Conservation (phyloP, 2,888 invertebrate genomes). For the Cerastis rubricosa region DNA sequence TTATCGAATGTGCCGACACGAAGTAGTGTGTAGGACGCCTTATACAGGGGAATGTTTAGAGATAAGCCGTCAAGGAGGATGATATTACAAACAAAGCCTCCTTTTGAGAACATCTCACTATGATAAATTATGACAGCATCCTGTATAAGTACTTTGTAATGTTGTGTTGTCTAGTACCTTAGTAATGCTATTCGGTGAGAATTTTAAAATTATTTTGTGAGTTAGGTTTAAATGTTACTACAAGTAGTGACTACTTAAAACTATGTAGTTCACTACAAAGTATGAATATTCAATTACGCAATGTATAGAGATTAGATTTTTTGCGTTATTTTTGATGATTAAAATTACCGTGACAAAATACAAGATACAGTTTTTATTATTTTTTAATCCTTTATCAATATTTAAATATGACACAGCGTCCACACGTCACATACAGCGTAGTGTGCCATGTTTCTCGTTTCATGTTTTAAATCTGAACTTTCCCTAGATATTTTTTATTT, state of each 20-base stretch:
- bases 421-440: neutral
- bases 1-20: neutral
- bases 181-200: neutral
- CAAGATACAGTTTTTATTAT: neutral
- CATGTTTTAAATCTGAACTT: neutral
- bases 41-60: slow-evolving; percentile 43
- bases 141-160: slow-evolving; percentile 1
- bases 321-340: neutral
- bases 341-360: neutral
- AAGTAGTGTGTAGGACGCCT: neutral
- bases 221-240: neutral
- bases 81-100: slow-evolving; percentile 44
- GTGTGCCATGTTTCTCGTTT: neutral
- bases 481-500: too few species aligned
- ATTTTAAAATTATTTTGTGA: neutral
- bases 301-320: neutral
- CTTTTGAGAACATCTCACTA: slow-evolving; percentile 33
- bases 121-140: slow-evolving; percentile 43
- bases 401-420: too few species aligned
- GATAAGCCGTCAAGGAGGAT: slow-evolving; percentile 38
- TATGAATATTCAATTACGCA: neutral
- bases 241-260: neutral
- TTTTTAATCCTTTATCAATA: neutral
- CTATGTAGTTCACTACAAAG: neutral
- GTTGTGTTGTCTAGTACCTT: slow-evolving; percentile 10